Conservation (phyloP, 92 coral and sea anemone species). For the Diadumene lineata region DNA sequence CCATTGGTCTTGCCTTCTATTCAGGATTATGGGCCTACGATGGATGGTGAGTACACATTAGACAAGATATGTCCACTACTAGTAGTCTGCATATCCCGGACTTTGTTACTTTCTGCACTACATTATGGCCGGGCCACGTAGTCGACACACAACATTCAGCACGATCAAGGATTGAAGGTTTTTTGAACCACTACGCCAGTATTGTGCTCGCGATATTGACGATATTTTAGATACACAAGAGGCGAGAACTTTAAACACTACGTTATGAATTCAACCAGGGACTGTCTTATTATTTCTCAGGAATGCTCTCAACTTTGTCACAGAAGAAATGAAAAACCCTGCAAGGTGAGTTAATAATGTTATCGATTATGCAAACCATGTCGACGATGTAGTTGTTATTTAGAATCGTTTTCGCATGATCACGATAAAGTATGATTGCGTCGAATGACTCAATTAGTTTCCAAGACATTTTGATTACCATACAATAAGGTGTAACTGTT, state of each 20-base stretch:
- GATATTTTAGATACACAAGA: too few relatives aligned
- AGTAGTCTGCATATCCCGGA: background rate
- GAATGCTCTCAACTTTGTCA: constrained; percentile 94
- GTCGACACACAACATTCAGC: too few relatives aligned
- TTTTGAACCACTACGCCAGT: too few relatives aligned
- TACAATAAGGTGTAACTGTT: too few relatives aligned
- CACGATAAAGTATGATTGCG: too few relatives aligned
- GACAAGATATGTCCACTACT: background rate
- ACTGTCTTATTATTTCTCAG: constrained; percentile 31
- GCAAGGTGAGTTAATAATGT: constrained; percentile 60
- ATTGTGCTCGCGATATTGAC: too few relatives aligned
- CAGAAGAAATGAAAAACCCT: constrained; percentile 92
- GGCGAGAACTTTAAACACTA: too few relatives aligned
- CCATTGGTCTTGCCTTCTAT: constrained; percentile 90
- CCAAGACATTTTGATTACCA: too few relatives aligned
- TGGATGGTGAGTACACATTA: constrained; percentile 97
- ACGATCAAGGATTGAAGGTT: too few relatives aligned
- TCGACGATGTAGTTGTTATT: background rate
- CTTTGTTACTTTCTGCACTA: background rate
- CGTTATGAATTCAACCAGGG: too few relatives aligned
- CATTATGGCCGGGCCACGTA: background rate
- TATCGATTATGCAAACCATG: background rate
- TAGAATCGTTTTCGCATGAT: background rate
- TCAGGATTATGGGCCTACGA: constrained; percentile 99
- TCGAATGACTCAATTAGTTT: too few relatives aligned